Evolutionary conservation across 2,797 vertebrate genomes (phyloP), one percentile per base, ranked within the genome.

Genomic region (Darevskia nairensis): DNA sequence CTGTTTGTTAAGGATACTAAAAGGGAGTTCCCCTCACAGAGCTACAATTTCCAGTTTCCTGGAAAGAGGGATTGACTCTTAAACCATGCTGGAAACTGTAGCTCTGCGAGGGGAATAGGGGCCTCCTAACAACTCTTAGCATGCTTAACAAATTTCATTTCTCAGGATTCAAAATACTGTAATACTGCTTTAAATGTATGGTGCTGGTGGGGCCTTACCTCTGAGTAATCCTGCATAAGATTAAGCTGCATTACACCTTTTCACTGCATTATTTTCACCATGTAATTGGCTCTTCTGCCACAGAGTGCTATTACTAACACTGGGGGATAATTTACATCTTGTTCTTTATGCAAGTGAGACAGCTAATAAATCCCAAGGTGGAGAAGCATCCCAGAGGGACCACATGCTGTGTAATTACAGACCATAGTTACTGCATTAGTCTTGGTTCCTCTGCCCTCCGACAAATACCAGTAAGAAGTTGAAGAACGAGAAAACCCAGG

Each of bases 321-420:
- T 8, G 86, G 85, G 55, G 92, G 78, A 75, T 86, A 78, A 80
- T 90, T 92, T 81, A 75, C 61, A 89, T 88, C 80, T 89, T 92
- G 71, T 91, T 88, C 88, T 93, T 77, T 84, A 84, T 92, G 91
- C 79, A 91, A 11, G 81, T 21, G 25, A 86, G 87, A 88, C 46
- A 90, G 11, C 59, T 76, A 95, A 92, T 90, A 93, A 94, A 90
- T 77, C 69, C 78, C 81, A 87, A 87, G n/a, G 68, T 19, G 8
- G 0, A 90, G 50, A 85, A 89, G 66, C 88, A 74, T 74, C 29
- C 13, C 3, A 85, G 88, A 90, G 85, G 80, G 87, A 71, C 69
- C 82, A 41, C 46, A 19, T 64, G 35, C 89, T 84, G 55, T 66
- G 6, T 84, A 86, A 89, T 77, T 86, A 91, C 6, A 91, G 41